Evolutionary conservation across 2,888 invertebrate species (phyloP), one percentile per base, ranked within the genome.

Genomic region (Plagiodera versicolora): DNA sequence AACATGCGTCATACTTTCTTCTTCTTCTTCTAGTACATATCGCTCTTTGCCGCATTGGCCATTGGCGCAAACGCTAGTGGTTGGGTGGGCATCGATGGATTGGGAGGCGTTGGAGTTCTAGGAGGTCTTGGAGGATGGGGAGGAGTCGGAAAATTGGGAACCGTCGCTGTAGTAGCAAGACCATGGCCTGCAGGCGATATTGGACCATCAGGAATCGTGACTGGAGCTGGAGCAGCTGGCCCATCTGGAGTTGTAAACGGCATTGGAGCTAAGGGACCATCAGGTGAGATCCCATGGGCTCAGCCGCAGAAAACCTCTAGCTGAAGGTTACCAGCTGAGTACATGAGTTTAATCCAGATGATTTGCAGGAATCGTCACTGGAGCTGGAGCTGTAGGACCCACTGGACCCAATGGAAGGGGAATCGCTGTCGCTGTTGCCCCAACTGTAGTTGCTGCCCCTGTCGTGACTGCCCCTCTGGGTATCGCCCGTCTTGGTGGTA

Each of bases 231-330:
- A 6, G 57, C 57, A 30, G 57, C 48, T 18, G 57, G 57, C 28
- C 57, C 53, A 5, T 44, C 54, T 16, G 61, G 64, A 14, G 53
- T 61, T n/a, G 61, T 61, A 19, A 58, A 58, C 51, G 63, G 63
- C 45, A 57, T 50, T 35, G 63, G 60, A 35, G 61, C 61, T 35
- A 54, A 44, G 39, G 61, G 61, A 51, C 61, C 61, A 32, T 24
- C 57, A 24, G 57, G 57, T 35, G 51, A 18, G 16, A 44, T 17
- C n/a, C 19, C 8, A 35, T 17, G 18, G 10, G 5, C 5, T 35
- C n/a, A 17, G 17, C 17, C 8, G 8, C 28, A 6, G 5, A 8
- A 28, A 28, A 28, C 28, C 8, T 6, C 8, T 28, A 28, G n/a
- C n/a, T n/a, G n/a, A n/a, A n/a, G n/a, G n/a, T n/a, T n/a, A n/a